Base-by-base conservation (phyloP, 2,888 invertebrate genomes). In the Eustalomyia histrio region DNA sequence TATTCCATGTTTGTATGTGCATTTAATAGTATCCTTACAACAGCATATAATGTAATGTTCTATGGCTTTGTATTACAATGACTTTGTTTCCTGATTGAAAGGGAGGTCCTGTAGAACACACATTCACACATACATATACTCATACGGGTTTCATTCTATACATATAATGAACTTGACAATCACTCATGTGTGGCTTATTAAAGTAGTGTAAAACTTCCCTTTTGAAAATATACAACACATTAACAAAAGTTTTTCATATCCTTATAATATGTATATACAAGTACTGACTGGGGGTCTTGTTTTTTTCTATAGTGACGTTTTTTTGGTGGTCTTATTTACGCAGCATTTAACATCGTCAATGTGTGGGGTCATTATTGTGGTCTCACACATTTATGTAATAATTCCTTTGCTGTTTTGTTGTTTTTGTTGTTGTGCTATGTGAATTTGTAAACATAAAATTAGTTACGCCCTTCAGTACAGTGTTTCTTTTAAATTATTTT, bases 101-200 rank as follows among this genome's bases (percentile, higher is more conserved):
- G 35, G 18, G 43, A 43, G 33, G 47, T 43, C 1, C 17, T 64
- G 35, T 17, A 33, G n/a, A 55, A 16, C 16, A 50, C 17, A 24
- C 12, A 33, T 18, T 24, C 35, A 43, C 24, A 24, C 39, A 35
- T 17, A 6, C n/a, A 16, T 12, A 14, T 12, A 24, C 8, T 24
- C 12, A 57, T 35, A 50, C 16, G 29, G 3, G 24, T 29, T 29
- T 29, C 21, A 50, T 24, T 16, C 47, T 29, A 29, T 7, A 47
- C 16, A 47, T 24, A 29, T 35, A 78, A 71, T 76, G 75, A 79
- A 75, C 71, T 68, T 68, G 72, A 80, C 74, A 80, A 68, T 80
- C 79, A 80, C 52, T 76, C 80, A 83, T 75, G 74, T 78, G 80
- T 78, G 76, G 79, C 65, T 73, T 69, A 82, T 79, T 82, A 69